Conservation (phyloP, 2,888 invertebrate species). For the Rotaria macrura region DNA sequence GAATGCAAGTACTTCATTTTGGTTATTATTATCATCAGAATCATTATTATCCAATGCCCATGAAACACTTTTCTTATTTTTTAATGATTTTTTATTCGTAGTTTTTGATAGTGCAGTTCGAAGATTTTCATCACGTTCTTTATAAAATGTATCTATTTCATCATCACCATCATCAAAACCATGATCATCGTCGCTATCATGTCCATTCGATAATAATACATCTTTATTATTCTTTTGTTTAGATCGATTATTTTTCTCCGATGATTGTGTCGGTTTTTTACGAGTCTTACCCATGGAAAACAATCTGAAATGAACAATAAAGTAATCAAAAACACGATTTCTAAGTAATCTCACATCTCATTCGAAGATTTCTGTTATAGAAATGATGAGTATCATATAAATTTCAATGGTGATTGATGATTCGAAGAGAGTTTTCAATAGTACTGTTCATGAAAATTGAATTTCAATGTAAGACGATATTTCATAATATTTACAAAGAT, state of each 20-base stretch:
- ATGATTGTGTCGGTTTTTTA: not conserved
- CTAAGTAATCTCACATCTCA: no score
- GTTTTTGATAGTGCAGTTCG: slow-evolving; percentile 23
- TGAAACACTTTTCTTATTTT: slow-evolving; percentile 21
- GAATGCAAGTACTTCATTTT: not conserved
- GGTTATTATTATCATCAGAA: not conserved
- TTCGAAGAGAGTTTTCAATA: no score
- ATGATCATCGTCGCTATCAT: slow-evolving; percentile 32
- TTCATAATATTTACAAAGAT: no score
- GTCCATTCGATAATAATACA: slow-evolving; percentile 8
- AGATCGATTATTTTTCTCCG: not conserved
- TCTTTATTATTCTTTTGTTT: not conserved
- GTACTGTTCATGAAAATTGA: no score
- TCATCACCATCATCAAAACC: slow-evolving; percentile 26
- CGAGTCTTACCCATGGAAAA: not conserved
- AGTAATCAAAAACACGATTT: no score
- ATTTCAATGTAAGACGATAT: no score
- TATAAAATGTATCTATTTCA: slow-evolving; percentile 21
- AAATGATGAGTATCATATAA: no score
- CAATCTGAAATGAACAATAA: not conserved
- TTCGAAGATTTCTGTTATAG: no score
- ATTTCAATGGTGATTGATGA: no score
- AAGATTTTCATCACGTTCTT: slow-evolving; percentile 21
- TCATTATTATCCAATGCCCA: not conserved
- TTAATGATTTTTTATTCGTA: not conserved